Evolutionary conservation across 2,888 invertebrate genomes (phyloP).

Genomic region (Callyntrura guangdongensis): DNA sequence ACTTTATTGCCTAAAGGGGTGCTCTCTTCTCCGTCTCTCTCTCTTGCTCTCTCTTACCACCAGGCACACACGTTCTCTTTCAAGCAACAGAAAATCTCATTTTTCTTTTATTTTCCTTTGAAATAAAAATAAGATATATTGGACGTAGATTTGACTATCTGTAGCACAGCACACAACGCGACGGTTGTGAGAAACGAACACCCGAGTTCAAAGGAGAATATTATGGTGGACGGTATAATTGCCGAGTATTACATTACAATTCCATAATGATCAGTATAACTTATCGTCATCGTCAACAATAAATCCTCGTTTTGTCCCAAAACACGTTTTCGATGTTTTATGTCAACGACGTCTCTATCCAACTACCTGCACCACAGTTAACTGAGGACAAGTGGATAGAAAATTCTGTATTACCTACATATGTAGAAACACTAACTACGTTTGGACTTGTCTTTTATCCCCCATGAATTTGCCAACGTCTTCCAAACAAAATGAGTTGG

Average conservation of each 20-base stretch:
- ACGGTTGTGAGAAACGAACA: background rate
- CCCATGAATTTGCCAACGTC: no score
- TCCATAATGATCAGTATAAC: constrained; percentile 43
- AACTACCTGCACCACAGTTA: constrained; percentile 4
- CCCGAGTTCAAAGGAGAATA: constrained; percentile 31
- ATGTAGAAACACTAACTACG: no score
- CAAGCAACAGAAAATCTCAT: background rate
- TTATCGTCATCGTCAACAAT: constrained; percentile 41
- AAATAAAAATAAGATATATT: constrained; percentile 26
- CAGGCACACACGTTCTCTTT: background rate
- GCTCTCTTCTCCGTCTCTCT: constrained; percentile 29
- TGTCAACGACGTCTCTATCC: background rate
- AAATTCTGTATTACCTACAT: no score
- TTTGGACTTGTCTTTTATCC: no score
- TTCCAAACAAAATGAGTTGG: no score
- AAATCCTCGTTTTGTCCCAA: constrained; percentile 43
- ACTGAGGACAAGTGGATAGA: background rate
- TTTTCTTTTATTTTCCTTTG: constrained; percentile 4
- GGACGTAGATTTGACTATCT: constrained; percentile 10
- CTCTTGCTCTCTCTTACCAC: background rate
- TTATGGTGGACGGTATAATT: constrained; percentile 33
- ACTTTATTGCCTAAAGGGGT: constrained; percentile 62
- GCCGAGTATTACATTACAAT: constrained; percentile 32
- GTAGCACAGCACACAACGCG: constrained; percentile 3
- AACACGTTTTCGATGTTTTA: constrained; percentile 26